These are phyloP conservation scores for Whitmania pigra DNA, from an alignment of 1,140 invertebrate genomes.

Conservation along the genomic window DNA sequence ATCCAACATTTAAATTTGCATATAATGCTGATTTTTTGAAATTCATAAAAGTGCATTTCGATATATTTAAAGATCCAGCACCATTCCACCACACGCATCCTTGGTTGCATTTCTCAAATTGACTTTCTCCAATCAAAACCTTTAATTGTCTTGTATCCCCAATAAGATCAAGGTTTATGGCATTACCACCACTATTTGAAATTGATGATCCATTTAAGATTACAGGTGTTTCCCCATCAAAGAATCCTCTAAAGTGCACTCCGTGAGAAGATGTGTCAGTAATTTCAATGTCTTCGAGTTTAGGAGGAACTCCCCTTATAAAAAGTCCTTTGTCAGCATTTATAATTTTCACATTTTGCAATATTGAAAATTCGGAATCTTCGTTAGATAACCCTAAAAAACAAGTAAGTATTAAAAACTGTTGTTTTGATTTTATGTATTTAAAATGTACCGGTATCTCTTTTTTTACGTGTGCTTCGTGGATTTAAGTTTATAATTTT, in stretches of 20 bases:
- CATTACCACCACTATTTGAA: neutral
- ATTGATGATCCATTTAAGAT: neutral
- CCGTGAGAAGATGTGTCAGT: neutral
- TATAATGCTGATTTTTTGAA: no score
- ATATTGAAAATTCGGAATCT: neutral
- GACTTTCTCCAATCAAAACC: neutral
- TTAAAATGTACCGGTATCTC: no score
- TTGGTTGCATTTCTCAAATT: neutral
- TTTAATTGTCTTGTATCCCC: neutral
- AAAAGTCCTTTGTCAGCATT: slow-evolving; percentile 1
- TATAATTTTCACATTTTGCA: neutral
- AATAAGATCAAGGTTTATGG: neutral
- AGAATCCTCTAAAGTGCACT: neutral
- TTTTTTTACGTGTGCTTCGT: no score
- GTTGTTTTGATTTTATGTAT: no score
- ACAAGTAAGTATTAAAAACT: no score
- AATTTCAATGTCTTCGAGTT: neutral
- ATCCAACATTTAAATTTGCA: no score
- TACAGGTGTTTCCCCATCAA: neutral
- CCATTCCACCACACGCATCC: neutral
- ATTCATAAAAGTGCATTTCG: no score
- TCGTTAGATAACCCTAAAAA: no score
- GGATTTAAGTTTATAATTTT: no score
- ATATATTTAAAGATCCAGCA: neutral
- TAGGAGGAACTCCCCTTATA: neutral